phyloP scores from a whole-genome alignment of 1,140 invertebrate species.

The Tachypleus tridentatus region DNA sequence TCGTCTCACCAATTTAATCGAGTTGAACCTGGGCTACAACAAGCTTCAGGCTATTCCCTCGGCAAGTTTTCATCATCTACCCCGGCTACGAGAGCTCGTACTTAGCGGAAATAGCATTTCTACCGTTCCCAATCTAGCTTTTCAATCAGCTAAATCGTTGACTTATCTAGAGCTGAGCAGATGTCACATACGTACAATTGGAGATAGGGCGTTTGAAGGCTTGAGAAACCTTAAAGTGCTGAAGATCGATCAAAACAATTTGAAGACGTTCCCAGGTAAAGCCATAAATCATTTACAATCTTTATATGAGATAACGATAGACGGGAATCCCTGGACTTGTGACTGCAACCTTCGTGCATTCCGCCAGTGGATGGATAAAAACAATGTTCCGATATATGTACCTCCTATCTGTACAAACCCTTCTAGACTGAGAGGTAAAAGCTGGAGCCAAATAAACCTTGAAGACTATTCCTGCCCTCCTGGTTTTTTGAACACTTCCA shows the following conservation, averaged over 20 bases:
- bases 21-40: constrained; percentile 74
- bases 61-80: constrained; percentile 57
- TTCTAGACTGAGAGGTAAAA: constrained; percentile 31
- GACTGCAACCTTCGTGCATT: constrained; percentile 72
- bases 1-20: constrained; percentile 72
- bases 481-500: constrained; percentile 53
- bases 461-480: constrained; percentile 81
- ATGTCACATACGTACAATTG: constrained; percentile 60
- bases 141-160: constrained; percentile 55
- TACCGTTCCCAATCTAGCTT: constrained; percentile 55
- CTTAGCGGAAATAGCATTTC: constrained; percentile 68
- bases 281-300: constrained; percentile 54
- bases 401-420: constrained; percentile 57
- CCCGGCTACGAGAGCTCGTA: constrained; percentile 63
- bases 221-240: constrained; percentile 69
- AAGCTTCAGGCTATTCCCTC: constrained; percentile 59
- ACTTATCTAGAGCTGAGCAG: constrained; percentile 66
- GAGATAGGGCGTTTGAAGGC: constrained; percentile 65
- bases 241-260: constrained; percentile 63
- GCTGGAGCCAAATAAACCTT: constrained; percentile 46
- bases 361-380: constrained; percentile 67
- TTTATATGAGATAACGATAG: constrained; percentile 54
- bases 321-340: constrained; percentile 84
- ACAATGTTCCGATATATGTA: constrained; percentile 60
- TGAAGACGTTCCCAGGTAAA: constrained; percentile 53